Evolutionary conservation across 2,797 vertebrate genomes (phyloP), one percentile per base, ranked within the genome.

Genomic region (Sebastes paucispinis): DNA sequence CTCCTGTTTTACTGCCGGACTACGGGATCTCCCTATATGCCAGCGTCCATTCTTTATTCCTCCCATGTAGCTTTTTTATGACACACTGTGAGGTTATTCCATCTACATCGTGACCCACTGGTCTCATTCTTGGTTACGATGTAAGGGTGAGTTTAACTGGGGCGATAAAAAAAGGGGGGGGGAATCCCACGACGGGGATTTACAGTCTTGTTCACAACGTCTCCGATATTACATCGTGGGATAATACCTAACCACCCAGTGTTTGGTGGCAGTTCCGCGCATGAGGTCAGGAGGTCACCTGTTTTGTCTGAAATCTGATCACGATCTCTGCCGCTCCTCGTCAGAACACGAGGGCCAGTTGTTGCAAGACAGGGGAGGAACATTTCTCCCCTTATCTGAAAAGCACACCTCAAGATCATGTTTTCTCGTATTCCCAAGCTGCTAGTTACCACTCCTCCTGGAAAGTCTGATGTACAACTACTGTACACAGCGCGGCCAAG

Each of bases 231-330:
- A 85, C 79, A 69, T 79, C 2, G 68, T 77, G 77, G 81, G 72
- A 80, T 89, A 81, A 87, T 70, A 77, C 22, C 54, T 13, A 77
- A 81, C 71, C 59, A 69, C 60, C 59, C 62, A 39, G 65, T 82
- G 67, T 90, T 77, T 86, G 87, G 59, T 77, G 70, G 39, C 72
- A 71, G 12, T 75, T 68, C 65, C 63, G 71, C 74, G 50, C 70
- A 78, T 7, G 73, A 78, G 87, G 85, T 84, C 80, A 75, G 55
- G 34, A 57, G 84, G 86, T 92, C 91, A 86, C 86, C 78, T 82
- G 86, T 82, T 88, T 77, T 75, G 71, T 79, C 74, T 86, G 87
- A 91, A 91, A 91, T 83, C 27, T 18, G 88, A 92, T 87, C 89
- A n/a, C 1, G 34, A 57, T 78, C 39, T 81, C 64, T 75, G 77